A percentile compares a stretch with the other conserved stretches of the same genome.
These are phyloP conservation scores for Cygnus olor DNA, from an alignment of 2,797 vertebrate genomes.

Conservation along the genomic window DNA sequence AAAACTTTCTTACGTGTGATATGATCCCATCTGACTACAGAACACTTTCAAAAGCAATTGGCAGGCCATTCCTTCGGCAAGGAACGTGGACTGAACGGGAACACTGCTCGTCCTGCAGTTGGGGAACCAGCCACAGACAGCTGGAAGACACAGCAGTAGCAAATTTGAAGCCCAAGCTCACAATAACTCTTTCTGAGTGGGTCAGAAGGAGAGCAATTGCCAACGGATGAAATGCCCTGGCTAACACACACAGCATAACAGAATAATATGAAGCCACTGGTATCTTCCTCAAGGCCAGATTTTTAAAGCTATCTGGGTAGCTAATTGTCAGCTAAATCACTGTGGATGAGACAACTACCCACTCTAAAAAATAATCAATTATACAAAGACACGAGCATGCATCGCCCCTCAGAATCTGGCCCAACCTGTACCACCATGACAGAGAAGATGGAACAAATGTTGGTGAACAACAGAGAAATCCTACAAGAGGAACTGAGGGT, in stretches of 20 bases:
- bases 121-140: slow-evolving; percentile 16
- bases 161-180: background rate
- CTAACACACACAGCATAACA: background rate
- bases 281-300: background rate
- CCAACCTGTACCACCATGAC: background rate
- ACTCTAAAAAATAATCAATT: background rate
- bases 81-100: background rate
- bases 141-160: background rate
- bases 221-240: background rate
- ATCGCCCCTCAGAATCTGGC: background rate
- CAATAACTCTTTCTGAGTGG: background rate
- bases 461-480: background rate
- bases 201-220: background rate
- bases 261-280: rapidly evolving
- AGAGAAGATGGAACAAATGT: rapidly evolving
- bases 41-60: slow-evolving; percentile 18
- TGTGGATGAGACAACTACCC: background rate
- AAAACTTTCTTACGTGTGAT: slow-evolving; percentile 14
- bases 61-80: background rate
- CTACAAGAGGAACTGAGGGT: background rate
- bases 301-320: background rate
- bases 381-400: background rate
- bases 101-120: background rate
- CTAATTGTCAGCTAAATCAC: background rate
- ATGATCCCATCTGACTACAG: slow-evolving; percentile 46